Evolutionary conservation across 2,113 vertebrate genomes (phyloP).

Genomic region (Cyprinodon variegatus): DNA sequence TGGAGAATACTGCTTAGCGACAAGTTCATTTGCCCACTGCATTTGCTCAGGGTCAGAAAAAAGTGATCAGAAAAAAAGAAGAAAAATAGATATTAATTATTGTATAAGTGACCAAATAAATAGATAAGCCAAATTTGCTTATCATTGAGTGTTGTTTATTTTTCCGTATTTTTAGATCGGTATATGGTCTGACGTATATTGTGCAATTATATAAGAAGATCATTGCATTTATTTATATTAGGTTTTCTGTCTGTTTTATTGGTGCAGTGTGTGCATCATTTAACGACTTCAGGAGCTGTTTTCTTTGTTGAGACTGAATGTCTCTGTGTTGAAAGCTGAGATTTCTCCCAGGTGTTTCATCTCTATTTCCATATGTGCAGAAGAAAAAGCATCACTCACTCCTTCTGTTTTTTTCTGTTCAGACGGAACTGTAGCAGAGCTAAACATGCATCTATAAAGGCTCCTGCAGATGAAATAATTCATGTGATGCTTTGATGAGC

Average conservation of each 20-base stretch:
- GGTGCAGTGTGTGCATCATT: slow-evolving; percentile 30
- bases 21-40: too few species aligned
- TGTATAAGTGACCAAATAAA: too few species aligned
- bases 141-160: too few species aligned
- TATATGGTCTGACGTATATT: too few species aligned
- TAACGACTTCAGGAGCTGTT: slow-evolving; percentile 40
- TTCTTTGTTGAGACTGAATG: slow-evolving; percentile 22
- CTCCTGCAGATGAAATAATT: slow-evolving; percentile 48
- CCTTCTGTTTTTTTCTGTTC: slow-evolving; percentile 40
- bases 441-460: neutral
- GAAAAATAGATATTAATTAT: too few species aligned
- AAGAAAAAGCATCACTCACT: slow-evolving; percentile 2
- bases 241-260: neutral
- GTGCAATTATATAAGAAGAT: neutral
- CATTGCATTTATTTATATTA: neutral
- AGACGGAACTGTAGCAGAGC: slow-evolving; percentile 32
- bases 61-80: too few species aligned
- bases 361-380: slow-evolving; percentile 20
- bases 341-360: slow-evolving; percentile 44
- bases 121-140: too few species aligned
- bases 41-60: too few species aligned
- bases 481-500: slow-evolving; percentile 62
- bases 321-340: slow-evolving; percentile 27
- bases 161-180: too few species aligned
- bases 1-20: neutral